Conservation (phyloP, 2,113 vertebrate species). For the Neoarius graeffei region DNA sequence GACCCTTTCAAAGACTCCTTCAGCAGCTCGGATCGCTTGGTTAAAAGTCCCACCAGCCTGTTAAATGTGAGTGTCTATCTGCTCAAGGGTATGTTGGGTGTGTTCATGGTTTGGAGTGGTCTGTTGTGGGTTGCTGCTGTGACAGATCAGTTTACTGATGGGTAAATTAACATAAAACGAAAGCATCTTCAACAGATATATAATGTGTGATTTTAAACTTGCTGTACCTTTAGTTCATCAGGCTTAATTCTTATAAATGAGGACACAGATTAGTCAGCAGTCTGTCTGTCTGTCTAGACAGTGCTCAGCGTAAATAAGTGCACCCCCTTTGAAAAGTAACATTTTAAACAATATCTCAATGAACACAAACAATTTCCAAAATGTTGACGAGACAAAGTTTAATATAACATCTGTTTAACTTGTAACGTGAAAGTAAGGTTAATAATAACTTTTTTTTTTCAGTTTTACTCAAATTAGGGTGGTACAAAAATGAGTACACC, state of each 20-base stretch:
- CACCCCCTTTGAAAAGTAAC: too few relatives aligned
- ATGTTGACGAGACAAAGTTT: too few relatives aligned
- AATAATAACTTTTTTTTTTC: too few relatives aligned
- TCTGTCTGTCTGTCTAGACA: neutral
- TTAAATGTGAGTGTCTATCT: slow-evolving; percentile 75
- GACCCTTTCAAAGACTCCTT: slow-evolving; percentile 88
- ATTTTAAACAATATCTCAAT: too few relatives aligned
- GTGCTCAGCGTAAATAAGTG: too few relatives aligned
- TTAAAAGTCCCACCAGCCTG: slow-evolving; percentile 74
- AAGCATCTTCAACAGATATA: neutral
- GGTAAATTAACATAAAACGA: neutral
- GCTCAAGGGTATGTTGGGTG: neutral
- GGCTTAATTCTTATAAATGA: neutral
- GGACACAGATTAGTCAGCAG: neutral
- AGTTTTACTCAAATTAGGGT: too few relatives aligned
- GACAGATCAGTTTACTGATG: neutral
- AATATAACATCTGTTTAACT: too few relatives aligned
- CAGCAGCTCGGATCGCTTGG: slow-evolving; percentile 82
- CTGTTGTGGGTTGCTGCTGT: neutral
- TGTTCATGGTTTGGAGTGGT: neutral
- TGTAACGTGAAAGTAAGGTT: too few relatives aligned
- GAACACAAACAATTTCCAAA: too few relatives aligned
- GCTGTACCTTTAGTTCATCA: neutral
- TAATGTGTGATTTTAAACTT: neutral
- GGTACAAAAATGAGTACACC: too few relatives aligned